Conservation (phyloP, 2,797 vertebrate genomes). For the Alca torda region DNA sequence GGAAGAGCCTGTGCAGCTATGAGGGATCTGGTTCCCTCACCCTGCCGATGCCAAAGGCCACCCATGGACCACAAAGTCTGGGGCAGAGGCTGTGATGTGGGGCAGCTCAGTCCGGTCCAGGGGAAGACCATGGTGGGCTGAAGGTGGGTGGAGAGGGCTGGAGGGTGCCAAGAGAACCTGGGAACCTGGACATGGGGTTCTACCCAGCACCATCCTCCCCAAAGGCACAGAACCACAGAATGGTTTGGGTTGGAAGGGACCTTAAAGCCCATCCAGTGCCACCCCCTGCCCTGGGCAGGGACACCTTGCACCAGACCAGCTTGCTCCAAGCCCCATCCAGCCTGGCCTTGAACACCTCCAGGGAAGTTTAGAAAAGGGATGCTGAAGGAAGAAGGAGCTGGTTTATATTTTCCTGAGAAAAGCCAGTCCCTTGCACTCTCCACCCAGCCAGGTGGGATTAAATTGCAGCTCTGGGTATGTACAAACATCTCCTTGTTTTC, state of each 20-base stretch:
- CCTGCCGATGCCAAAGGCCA: not conserved
- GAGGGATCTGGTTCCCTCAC: not conserved
- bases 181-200: too few species aligned
- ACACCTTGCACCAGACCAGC: not conserved
- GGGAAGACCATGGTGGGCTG: not conserved
- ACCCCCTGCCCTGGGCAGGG: not conserved
- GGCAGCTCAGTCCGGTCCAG: not conserved
- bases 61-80: rapidly evolving
- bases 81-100: not conserved
- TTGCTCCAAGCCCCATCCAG: not conserved
- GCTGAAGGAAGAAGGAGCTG: not conserved
- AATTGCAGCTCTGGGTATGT: not conserved
- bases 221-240: too few species aligned
- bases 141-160: not conserved
- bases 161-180: not conserved
- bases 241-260: not conserved
- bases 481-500: conserved; percentile 49
- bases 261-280: not conserved
- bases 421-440: not conserved
- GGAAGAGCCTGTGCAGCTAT: not conserved
- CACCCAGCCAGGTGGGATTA: not conserved
- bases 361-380: not conserved
- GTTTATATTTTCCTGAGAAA: not conserved
- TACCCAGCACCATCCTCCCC: not conserved
- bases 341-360: not conserved